Evolutionary conservation across 2,888 invertebrate species (phyloP), one percentile per base, ranked within the genome.

Genomic region (Unio delphinus): DNA sequence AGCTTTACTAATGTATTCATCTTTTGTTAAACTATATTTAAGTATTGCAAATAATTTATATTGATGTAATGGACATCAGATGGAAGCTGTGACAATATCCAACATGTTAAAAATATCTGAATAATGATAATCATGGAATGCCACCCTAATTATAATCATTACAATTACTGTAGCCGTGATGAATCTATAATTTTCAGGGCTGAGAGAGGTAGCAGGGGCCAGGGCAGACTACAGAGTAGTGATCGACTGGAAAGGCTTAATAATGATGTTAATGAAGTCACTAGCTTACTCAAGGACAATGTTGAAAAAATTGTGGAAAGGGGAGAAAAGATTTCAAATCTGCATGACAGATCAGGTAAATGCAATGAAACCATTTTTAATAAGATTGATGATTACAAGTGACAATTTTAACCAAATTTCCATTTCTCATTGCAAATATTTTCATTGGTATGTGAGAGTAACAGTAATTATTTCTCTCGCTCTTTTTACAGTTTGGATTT

Each of bases 281-380:
- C 85, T 18, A 73, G 75, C 8, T 78, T 86, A 6, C 73, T 86
- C 58, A 83, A 76, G 66, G 74, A 84, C 55, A 84, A 86, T 79
- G 82, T 86, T 45, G 85, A 86, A 55, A 83, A 84, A 58, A 83
- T 86, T 15, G 58, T 86, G 8, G 81, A 81, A 20, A 68, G 85
- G 56, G 86, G 83, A 11, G 83, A 83, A 45, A 82, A 79, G 63
- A 80, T 85, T 55, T 81, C 80, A 65, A 74, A 71, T 56, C 76
- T 86, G 8, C 76, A 80, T 61, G 79, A 83, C 30, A 78, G 85
- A 72, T 80, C 86, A 79, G 85, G 86, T 86, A 72, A 58, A 30
- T 60, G 45, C 45, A 45, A 15, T 34, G 18, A 34, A 63, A 30
- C 54, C 54, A 34, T 55, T 55, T 64, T n/a, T 45, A 11, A 7